Conservation (phyloP, 2,888 invertebrate species). For the Stenolophus ochropezus region DNA sequence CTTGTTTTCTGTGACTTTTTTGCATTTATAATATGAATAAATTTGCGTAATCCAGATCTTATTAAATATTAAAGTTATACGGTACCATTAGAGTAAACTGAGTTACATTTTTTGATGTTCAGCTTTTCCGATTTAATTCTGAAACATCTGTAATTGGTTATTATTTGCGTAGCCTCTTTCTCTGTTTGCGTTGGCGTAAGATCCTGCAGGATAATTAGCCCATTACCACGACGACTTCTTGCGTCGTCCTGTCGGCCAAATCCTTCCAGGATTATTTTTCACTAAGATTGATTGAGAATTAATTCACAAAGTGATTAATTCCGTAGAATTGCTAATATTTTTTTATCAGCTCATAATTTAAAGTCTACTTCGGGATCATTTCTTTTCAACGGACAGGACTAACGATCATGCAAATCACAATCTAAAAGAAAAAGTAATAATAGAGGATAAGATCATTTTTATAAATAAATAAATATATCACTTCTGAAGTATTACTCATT, state of each 20-base stretch:
- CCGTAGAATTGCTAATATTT: constrained; percentile 55
- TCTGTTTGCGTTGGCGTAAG: not conserved
- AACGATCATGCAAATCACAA: not conserved
- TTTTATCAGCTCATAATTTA: constrained; percentile 57
- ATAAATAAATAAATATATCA: too few relatives aligned
- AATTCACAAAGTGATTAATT: constrained; percentile 55
- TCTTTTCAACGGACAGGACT: not conserved
- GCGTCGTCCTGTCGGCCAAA: constrained; percentile 18
- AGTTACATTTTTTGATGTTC: too few relatives aligned
- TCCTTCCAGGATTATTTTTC: constrained; percentile 52
- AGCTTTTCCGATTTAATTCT: too few relatives aligned
- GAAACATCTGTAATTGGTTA: not conserved
- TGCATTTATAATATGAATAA: too few relatives aligned
- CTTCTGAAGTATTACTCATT: too few relatives aligned
- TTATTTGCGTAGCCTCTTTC: not conserved
- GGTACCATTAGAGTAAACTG: too few relatives aligned
- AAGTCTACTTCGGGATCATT: constrained; percentile 6
- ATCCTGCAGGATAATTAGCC: constrained; percentile 21
- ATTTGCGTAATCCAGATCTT: too few relatives aligned
- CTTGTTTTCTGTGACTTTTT: too few relatives aligned
- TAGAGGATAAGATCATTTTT: too few relatives aligned
- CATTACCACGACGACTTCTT: constrained; percentile 30
- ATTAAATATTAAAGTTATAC: too few relatives aligned
- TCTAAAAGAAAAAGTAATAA: not conserved
- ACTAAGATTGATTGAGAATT: constrained; percentile 53